phyloP scores from a whole-genome alignment of 2,888 invertebrate species.

The Caenorhabditis doughertyi region DNA sequence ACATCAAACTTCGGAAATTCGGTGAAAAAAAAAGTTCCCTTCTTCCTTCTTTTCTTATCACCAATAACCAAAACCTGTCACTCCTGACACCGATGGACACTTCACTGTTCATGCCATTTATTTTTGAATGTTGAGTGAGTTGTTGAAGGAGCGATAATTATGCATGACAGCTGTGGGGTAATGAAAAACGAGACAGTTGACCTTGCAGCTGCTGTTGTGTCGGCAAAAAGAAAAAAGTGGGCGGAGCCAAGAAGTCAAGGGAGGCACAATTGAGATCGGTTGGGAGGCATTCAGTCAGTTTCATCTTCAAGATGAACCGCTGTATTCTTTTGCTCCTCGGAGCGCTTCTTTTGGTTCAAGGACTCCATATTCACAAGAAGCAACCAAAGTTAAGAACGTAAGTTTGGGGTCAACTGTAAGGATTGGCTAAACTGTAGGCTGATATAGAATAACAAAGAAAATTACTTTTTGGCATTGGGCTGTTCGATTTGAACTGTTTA shows the following conservation, averaged over 20 bases:
- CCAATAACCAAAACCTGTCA: constrained; percentile 6
- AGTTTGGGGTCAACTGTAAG: neutral
- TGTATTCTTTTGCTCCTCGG: constrained; percentile 57
- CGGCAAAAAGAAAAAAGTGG: constrained; percentile 16
- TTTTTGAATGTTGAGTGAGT: constrained; percentile 46
- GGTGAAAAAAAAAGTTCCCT: neutral
- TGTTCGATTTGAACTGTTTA: no score
- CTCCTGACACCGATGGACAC: neutral
- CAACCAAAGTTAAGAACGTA: constrained; percentile 42
- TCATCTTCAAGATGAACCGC: constrained; percentile 47
- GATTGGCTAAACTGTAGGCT: neutral
- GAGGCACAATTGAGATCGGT: constrained; percentile 32
- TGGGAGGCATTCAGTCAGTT: constrained; percentile 24
- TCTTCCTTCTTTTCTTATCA: constrained; percentile 17
- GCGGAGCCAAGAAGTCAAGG: constrained; percentile 33
- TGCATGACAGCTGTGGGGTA: constrained; percentile 54
- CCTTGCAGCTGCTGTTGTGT: constrained; percentile 60
- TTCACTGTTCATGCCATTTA: constrained; percentile 44
- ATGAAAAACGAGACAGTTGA: constrained; percentile 38
- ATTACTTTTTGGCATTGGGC: no score
- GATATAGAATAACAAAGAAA: no score
- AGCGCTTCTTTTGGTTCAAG: constrained; percentile 47
- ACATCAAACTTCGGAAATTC: neutral
- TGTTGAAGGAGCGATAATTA: constrained; percentile 58
- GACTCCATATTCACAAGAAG: constrained; percentile 29